These are phyloP conservation scores for Gymnodraco acuticeps DNA, from an alignment of 2,797 vertebrate species.

Conservation along the genomic window DNA sequence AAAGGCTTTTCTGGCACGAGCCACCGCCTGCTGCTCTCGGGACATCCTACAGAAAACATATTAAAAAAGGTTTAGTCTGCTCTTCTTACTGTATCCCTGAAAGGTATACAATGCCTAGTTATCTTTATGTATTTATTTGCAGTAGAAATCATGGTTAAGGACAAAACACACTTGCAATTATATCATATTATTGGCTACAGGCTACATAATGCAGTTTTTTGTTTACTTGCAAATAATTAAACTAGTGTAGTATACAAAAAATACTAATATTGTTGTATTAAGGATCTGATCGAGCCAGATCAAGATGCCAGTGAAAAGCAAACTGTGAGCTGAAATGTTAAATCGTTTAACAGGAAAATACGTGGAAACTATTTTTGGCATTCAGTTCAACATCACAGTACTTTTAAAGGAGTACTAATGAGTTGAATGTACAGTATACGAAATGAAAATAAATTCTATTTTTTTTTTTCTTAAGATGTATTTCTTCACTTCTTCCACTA, in stretches of 20 bases:
- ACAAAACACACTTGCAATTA: too few relatives aligned
- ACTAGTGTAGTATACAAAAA: not conserved
- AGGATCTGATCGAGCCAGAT: not conserved
- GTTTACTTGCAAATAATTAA: not conserved
- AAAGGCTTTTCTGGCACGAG: slow-evolving; percentile 87
- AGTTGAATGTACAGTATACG: too few relatives aligned
- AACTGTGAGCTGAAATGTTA: too few relatives aligned
- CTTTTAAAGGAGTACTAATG: too few relatives aligned
- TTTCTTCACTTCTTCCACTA: too few relatives aligned
- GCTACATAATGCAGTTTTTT: too few relatives aligned
- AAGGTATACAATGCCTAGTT: not conserved
- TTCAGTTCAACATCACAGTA: too few relatives aligned
- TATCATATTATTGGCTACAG: not conserved
- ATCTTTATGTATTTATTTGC: not conserved
- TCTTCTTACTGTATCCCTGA: not conserved
- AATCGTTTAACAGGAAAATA: too few relatives aligned
- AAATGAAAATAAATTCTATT: too few relatives aligned
- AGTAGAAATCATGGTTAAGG: too few relatives aligned
- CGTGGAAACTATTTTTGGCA: too few relatives aligned
- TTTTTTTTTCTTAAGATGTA: too few relatives aligned
- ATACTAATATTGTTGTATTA: not conserved
- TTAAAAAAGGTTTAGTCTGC: not conserved
- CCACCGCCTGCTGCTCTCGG: slow-evolving; percentile 84
- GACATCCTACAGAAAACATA: slow-evolving; percentile 79
- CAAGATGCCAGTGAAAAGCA: not conserved